Percentiles rank a stretch among this genome's conserved stretches.
Conservation (phyloP, 2,888 invertebrate species). For the Andricus quercusramuli region DNA sequence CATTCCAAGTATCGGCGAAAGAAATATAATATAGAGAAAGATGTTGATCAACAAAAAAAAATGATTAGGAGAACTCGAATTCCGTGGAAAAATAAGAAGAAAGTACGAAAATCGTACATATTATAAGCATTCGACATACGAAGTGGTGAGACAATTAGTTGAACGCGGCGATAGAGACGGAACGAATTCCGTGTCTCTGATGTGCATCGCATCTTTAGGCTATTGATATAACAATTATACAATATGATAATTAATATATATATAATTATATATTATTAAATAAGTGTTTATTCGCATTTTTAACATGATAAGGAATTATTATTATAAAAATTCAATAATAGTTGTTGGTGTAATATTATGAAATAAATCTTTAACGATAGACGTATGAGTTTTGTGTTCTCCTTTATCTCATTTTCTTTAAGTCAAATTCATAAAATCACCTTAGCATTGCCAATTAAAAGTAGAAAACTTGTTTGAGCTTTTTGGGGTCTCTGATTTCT, state of each 20-base stretch:
- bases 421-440: neutral
- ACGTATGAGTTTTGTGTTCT: conserved; percentile 36
- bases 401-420: neutral
- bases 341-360: conserved; percentile 78
- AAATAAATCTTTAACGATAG: conserved; percentile 78
- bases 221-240: conserved; percentile 70
- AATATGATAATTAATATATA: conserved; percentile 74
- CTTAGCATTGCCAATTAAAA: neutral
- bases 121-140: conserved; percentile 51
- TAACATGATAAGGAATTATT: conserved; percentile 76
- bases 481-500: too few relatives aligned
- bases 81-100: conserved; percentile 34
- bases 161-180: conserved; percentile 42
- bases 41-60: conserved; percentile 44
- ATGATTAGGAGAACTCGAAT: conserved; percentile 40
- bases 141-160: conserved; percentile 57
- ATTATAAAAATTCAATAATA: conserved; percentile 77
- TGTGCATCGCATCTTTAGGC: conserved; percentile 74
- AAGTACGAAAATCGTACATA: conserved; percentile 43
- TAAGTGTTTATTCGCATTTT: conserved; percentile 78
- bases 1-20: conserved; percentile 64
- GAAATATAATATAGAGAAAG: conserved; percentile 43
- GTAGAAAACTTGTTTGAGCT: neutral
- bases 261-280: conserved; percentile 73
- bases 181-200: conserved; percentile 49